These are phyloP conservation scores for Myrmecophaga tridactyla DNA, from an alignment of 2,113 vertebrate genomes.

Conservation along the genomic window DNA sequence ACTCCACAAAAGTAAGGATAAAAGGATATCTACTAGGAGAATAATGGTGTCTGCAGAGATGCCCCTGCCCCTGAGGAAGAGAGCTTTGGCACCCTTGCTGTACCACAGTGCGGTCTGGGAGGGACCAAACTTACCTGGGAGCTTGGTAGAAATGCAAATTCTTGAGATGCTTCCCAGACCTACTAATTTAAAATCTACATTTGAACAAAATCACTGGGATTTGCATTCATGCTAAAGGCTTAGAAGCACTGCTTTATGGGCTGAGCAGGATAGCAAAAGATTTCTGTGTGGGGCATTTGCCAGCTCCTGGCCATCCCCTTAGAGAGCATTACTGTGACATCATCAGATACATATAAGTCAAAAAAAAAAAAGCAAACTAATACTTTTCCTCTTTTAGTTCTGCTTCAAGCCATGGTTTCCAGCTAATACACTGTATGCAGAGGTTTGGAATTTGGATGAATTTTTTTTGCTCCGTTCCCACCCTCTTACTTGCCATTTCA, in stretches of 20 bases:
- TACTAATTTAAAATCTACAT: not conserved
- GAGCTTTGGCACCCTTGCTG: not conserved
- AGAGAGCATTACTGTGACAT: not conserved
- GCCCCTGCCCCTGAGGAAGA: not conserved
- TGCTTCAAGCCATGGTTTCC: not conserved
- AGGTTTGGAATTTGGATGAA: not conserved
- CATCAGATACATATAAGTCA: not conserved
- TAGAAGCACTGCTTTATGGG: not conserved
- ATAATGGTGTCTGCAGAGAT: too few species aligned
- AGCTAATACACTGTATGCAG: too few species aligned
- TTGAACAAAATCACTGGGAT: not conserved
- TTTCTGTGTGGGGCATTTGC: not conserved
- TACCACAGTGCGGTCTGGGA: too few species aligned
- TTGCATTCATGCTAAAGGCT: too few species aligned
- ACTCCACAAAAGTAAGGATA: too few species aligned
- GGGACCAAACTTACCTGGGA: too few species aligned
- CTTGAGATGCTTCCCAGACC: too few species aligned
- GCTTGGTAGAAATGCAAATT: not conserved
- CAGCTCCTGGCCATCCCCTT: not conserved
- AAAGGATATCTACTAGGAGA: too few species aligned
- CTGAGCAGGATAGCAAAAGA: not conserved
- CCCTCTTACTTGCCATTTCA: not conserved
- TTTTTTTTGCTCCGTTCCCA: not conserved
- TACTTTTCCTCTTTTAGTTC: not conserved
- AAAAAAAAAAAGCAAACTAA: too few species aligned